A percentile compares a stretch with the other conserved stretches of the same genome.
These are phyloP conservation scores for Lysandra bellargus DNA, from an alignment of 2,888 invertebrate genomes.

Conservation along the genomic window DNA sequence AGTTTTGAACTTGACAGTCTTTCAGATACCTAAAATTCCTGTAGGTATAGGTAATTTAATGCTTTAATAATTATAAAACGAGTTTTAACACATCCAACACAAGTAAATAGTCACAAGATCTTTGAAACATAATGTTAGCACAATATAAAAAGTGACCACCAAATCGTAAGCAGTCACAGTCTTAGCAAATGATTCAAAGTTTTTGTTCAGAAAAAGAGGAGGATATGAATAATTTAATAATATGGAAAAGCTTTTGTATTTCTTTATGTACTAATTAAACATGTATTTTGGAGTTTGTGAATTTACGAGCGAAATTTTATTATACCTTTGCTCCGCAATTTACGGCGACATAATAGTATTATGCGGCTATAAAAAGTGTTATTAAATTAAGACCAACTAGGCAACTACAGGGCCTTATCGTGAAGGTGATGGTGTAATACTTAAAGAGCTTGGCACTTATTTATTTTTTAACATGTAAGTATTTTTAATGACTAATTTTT, in stretches of 20 bases:
- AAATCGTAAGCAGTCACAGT: too few relatives aligned
- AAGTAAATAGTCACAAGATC: too few relatives aligned
- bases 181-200: too few relatives aligned
- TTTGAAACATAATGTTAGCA: too few relatives aligned
- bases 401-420: neutral
- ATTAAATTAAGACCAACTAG: neutral
- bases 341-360: constrained; percentile 9
- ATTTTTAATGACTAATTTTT: too few relatives aligned
- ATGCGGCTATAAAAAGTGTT: constrained; percentile 1
- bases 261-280: neutral
- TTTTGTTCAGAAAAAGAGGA: too few relatives aligned
- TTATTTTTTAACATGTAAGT: neutral
- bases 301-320: neutral
- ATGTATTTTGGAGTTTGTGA: constrained; percentile 1
- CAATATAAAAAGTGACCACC: too few relatives aligned
- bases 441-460: neutral
- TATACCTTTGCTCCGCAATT: constrained; percentile 11
- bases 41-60: too few relatives aligned
- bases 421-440: neutral
- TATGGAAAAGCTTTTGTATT: neutral
- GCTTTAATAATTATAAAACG: too few relatives aligned
- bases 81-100: too few relatives aligned
- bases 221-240: too few relatives aligned
- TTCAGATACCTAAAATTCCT: too few relatives aligned
- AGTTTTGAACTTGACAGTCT: neutral